Base-by-base conservation (phyloP, 2,888 invertebrate genomes). In the Hyposoter didymator region DNA sequence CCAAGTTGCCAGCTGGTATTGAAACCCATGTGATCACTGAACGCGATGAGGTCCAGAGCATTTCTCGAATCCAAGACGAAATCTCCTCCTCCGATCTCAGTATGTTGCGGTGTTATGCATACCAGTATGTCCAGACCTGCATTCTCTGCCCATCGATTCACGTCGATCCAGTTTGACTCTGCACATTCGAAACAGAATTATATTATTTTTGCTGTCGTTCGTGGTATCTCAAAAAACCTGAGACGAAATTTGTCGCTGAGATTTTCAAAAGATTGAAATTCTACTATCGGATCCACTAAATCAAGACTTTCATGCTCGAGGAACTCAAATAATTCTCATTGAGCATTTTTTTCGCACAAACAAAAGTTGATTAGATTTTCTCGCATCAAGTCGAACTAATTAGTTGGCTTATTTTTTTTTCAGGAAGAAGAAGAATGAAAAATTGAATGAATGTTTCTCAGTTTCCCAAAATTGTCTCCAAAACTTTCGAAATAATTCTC, bases 1-100 rank as follows among this genome's bases (percentile, higher is more conserved):
- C 96, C 97, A 28, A 97, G 93, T 93, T 97, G 97, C 97, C 97
- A 97, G 87, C 95, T 96, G 35, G 96, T 95, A 82, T 96, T 95
- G 8, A 95, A 95, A 52, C 95, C 95, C 83, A 96, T 95, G 90
- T 95, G 95, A 84, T 96, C 96, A 7, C 96, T 96, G 72, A 96
- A 95, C 4, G 96, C 95, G 70, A 98, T 94, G 19, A 98, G 95
- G 47, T 95, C 95, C 59, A 96, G 91, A 0, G 96, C 95, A 72
- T 96, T 95, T 89, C 96, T 95, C 0, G 97, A 95, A 90, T 97
- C 96, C 97, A 97, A 97, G 32, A 84, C 83, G 28, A 76, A 62
- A 22, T 84, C 69, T 87, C 95, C 92, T 17, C 93, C 94, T 86
- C 95, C 94, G 66, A 95, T 94, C 0, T 95, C 94, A 86, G 96